Evolutionary conservation across 1,140 invertebrate genomes (phyloP).

Genomic region (Penaeus indicus): DNA sequence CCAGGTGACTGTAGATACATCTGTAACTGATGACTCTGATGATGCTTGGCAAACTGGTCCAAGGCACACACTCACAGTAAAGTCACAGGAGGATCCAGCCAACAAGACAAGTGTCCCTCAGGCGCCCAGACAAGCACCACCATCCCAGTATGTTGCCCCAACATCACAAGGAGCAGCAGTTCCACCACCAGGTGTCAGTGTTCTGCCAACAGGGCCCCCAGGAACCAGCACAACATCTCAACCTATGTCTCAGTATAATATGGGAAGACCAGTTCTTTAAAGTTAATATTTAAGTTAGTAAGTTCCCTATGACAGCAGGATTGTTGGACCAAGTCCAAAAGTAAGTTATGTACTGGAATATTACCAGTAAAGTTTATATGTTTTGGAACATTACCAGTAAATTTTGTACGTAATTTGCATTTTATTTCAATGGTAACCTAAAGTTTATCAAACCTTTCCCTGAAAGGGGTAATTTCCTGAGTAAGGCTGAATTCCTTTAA

Average conservation of each 20-base stretch:
- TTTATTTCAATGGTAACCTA: too few species aligned
- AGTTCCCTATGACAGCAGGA: too few species aligned
- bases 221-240: slow-evolving; percentile 20
- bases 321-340: too few species aligned
- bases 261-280: slow-evolving; percentile 21
- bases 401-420: too few species aligned
- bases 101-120: slow-evolving; percentile 51
- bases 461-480: too few species aligned
- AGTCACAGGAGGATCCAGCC: slow-evolving; percentile 78
- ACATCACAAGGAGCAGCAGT: slow-evolving; percentile 28
- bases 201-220: slow-evolving; percentile 34
- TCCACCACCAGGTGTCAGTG: slow-evolving; percentile 45
- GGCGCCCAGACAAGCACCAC: slow-evolving; percentile 38
- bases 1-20: slow-evolving; percentile 79
- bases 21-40: slow-evolving; percentile 80
- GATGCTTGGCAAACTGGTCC: slow-evolving; percentile 84
- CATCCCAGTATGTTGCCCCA: slow-evolving; percentile 47
- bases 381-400: too few species aligned
- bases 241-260: slow-evolving; percentile 38
- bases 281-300: too few species aligned
- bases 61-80: slow-evolving; percentile 77
- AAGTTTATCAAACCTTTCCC: too few species aligned
- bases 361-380: too few species aligned
- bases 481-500: too few species aligned
- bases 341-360: too few species aligned